These are phyloP conservation scores for Bovichtus diacanthus DNA, from an alignment of 2,797 vertebrate species.

Conservation along the genomic window DNA sequence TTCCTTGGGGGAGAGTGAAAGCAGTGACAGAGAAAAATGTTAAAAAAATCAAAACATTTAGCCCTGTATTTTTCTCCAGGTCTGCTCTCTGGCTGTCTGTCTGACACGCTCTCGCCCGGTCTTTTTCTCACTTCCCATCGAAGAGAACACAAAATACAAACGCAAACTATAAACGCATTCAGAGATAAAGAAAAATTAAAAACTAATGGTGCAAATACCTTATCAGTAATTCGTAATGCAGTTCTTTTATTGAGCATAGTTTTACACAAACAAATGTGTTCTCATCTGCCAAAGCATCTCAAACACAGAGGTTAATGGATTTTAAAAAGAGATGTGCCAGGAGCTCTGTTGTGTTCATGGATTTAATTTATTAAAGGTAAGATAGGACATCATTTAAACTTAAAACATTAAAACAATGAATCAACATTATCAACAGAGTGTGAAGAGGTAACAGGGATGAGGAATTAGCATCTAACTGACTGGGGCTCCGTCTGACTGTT, in stretches of 20 bases:
- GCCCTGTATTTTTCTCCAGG: not conserved
- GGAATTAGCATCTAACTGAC: too few relatives aligned
- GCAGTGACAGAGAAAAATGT: conserved; percentile 30
- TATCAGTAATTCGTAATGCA: conserved; percentile 8
- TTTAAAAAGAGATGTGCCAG: conserved; percentile 38
- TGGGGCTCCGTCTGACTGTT: too few relatives aligned
- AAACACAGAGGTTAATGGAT: conserved; percentile 47
- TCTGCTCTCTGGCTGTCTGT: not conserved
- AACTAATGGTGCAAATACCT: conserved; percentile 1
- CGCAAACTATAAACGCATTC: not conserved
- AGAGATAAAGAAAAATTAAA: conserved; percentile 4
- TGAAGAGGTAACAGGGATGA: too few relatives aligned
- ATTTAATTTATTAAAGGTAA: conserved; percentile 27
- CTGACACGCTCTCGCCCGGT: not conserved
- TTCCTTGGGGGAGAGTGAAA: conserved; percentile 25
- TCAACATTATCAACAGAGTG: too few relatives aligned
- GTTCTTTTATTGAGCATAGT: not conserved
- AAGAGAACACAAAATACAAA: conserved; percentile 5
- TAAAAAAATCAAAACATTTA: not conserved
- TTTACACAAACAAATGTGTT: conserved; percentile 21
- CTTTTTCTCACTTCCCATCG: not conserved
- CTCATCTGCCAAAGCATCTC: conserved; percentile 29
- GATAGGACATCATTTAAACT: too few relatives aligned
- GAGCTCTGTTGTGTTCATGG: conserved; percentile 2
- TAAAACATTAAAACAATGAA: too few relatives aligned